Conservation (phyloP, 2,797 vertebrate species). For the Lepilemur ruficaudatus region DNA sequence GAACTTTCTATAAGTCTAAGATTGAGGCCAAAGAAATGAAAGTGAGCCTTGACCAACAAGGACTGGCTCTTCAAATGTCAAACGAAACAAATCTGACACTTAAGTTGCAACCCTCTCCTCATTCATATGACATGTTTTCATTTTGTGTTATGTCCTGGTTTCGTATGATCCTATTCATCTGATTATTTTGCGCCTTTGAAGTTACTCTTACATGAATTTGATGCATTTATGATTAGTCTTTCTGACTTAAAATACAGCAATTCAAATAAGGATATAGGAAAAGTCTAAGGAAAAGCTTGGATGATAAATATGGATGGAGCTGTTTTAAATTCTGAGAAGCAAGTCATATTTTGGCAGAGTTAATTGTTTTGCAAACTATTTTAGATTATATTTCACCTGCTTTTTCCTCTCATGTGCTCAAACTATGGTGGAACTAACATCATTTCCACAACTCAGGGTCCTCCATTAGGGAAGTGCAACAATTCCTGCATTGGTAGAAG, state of each 20-base stretch:
- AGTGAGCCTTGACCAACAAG: not conserved
- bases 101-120: not conserved
- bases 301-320: not conserved
- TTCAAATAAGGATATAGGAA: not conserved
- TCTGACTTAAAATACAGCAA: not conserved
- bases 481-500: not conserved
- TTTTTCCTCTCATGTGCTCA: not conserved
- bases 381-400: not conserved
- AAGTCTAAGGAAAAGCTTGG: not conserved
- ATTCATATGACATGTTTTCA: not conserved
- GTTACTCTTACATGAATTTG: not conserved
- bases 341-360: conserved; percentile 31
- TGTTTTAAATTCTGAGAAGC: conserved; percentile 52
- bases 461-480: not conserved
- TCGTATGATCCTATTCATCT: not conserved
- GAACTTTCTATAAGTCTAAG: not conserved
- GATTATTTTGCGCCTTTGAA: not conserved
- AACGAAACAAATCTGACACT: fast-evolving
- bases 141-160: not conserved
- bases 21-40: not conserved
- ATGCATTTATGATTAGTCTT: not conserved
- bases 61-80: not conserved
- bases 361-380: conserved; percentile 49
- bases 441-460: not conserved
- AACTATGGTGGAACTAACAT: not conserved